phyloP scores from a whole-genome alignment of 2,888 invertebrate species.

The Aethes cnicana region DNA sequence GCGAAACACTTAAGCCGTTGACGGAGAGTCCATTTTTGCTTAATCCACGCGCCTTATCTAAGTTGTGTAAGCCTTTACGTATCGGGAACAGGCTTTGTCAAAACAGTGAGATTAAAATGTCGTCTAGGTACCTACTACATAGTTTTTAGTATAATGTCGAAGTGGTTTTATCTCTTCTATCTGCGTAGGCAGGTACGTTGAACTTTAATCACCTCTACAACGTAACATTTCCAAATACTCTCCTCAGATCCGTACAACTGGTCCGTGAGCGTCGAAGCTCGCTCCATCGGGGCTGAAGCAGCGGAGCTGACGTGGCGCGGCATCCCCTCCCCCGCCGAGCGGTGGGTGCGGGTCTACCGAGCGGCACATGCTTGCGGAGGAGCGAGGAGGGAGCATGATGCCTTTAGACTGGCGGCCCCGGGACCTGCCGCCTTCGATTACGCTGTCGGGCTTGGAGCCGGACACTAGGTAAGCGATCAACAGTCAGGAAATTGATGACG shows the following conservation, averaged over 20 bases:
- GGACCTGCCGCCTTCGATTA: constrained; percentile 61
- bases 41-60: too few relatives aligned
- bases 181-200: too few relatives aligned
- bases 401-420: constrained; percentile 67
- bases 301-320: constrained; percentile 92
- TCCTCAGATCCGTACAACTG: constrained; percentile 90
- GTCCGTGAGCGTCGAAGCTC: constrained; percentile 88
- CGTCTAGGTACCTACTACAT: too few relatives aligned
- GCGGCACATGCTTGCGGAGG: constrained; percentile 84
- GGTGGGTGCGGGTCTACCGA: constrained; percentile 94
- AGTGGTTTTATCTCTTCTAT: too few relatives aligned
- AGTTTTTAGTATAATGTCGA: too few relatives aligned
- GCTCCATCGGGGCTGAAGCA: constrained; percentile 88
- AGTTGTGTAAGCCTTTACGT: too few relatives aligned
- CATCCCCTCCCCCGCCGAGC: constrained; percentile 93
- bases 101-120: too few relatives aligned
- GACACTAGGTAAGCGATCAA: constrained; percentile 83
- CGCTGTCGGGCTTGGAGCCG: constrained; percentile 69
- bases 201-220: too few relatives aligned
- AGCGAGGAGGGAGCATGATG: constrained; percentile 57
- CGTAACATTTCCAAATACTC: not conserved
- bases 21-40: too few relatives aligned
- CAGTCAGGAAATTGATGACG: too few relatives aligned
- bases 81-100: too few relatives aligned
- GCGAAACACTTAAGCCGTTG: too few relatives aligned